Evolutionary conservation across 2,113 vertebrate genomes (phyloP).

Genomic region (Paratilapia polleni): DNA sequence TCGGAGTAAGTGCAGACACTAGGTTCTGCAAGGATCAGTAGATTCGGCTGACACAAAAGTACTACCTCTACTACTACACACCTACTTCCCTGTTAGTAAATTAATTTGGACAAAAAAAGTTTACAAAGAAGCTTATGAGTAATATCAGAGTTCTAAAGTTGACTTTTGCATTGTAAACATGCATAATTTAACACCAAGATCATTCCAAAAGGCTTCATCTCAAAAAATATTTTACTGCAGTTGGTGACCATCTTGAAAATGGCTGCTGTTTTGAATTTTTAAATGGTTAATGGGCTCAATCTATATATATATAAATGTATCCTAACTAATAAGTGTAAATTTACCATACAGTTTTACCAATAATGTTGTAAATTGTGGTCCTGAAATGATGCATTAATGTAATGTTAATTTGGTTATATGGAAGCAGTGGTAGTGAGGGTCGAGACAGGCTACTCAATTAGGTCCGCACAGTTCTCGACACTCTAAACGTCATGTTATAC

Average conservation of each 20-base stretch:
- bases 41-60: background rate
- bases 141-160: background rate
- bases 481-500: slow-evolving; percentile 32
- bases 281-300: too few relatives aligned
- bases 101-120: accelerated
- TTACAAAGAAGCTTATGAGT: background rate
- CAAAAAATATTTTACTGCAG: background rate
- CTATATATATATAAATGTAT: too few relatives aligned
- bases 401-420: background rate
- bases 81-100: background rate
- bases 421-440: background rate
- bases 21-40: background rate
- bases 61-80: background rate
- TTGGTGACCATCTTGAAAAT: background rate
- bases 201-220: background rate
- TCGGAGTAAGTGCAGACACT: background rate
- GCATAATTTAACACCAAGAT: background rate
- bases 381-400: background rate
- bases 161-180: background rate
- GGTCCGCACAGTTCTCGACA: slow-evolving; percentile 20
- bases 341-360: background rate
- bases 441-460: slow-evolving; percentile 26
- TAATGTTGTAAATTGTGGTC: background rate
- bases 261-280: background rate
- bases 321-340: background rate